Conservation (phyloP, 2,113 vertebrate genomes). For the Apistogramma diplotaenia region DNA sequence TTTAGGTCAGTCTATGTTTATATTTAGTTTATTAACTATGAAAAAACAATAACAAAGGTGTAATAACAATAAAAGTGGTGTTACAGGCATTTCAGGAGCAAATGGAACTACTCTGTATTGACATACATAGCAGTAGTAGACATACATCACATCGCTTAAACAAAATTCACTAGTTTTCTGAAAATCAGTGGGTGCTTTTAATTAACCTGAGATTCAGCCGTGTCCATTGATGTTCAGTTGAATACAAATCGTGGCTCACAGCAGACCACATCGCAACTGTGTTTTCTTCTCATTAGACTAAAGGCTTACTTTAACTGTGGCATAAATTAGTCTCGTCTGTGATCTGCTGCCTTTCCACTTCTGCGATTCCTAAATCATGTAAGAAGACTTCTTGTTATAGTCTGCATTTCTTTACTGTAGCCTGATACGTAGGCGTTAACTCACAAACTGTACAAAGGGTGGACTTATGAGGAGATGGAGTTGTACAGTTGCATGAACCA, state of each 20-base stretch:
- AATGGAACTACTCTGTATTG: not conserved
- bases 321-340: not conserved
- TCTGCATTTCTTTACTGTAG: not conserved
- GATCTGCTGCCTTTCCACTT: not conserved
- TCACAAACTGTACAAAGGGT: not conserved
- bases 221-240: not conserved
- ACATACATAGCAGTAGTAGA: not conserved
- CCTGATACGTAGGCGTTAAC: not conserved
- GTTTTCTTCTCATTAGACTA: not conserved
- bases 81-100: not conserved
- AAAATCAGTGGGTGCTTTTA: not conserved
- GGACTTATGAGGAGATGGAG: not conserved
- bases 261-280: not conserved
- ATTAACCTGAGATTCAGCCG: not conserved
- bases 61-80: not conserved
- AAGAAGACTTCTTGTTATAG: not conserved
- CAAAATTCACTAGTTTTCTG: not conserved
- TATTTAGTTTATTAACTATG: not conserved
- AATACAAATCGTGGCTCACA: not conserved
- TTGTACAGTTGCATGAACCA: not conserved
- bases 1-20: not conserved
- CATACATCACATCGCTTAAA: not conserved
- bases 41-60: not conserved
- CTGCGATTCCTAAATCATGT: not conserved
- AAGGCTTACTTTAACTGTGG: not conserved